Percentiles rank a stretch among this genome's conserved stretches.
These are phyloP conservation scores for Valencia hispanica DNA, from an alignment of 2,797 vertebrate genomes.

Conservation along the genomic window DNA sequence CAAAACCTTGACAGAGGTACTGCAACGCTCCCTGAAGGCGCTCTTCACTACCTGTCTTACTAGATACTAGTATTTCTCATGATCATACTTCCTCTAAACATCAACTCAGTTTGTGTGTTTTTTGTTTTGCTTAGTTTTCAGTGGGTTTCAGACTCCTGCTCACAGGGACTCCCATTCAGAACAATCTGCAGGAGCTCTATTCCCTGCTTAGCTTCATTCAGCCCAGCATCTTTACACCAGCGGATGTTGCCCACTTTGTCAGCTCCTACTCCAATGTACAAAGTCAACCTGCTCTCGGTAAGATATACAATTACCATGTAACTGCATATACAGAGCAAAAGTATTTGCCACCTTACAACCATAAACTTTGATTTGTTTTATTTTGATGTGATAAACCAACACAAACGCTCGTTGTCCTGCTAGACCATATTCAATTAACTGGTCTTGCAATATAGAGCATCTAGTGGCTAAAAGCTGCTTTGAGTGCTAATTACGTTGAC, in stretches of 20 bases:
- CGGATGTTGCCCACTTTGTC: slow-evolving; percentile 81
- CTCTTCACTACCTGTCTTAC: neutral
- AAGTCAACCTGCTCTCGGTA: slow-evolving; percentile 81
- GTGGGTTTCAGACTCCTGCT: slow-evolving; percentile 87
- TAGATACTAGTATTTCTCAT: neutral
- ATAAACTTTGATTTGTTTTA: neutral
- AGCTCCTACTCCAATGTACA: slow-evolving; percentile 79
- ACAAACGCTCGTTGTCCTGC: neutral
- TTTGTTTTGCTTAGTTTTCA: slow-evolving; percentile 81
- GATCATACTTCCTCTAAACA: no score
- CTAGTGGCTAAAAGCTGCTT: no score
- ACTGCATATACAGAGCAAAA: neutral
- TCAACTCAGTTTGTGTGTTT: neutral
- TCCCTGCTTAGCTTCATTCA: slow-evolving; percentile 91
- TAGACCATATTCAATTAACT: no score
- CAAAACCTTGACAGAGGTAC: slow-evolving; percentile 87
- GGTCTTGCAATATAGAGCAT: no score
- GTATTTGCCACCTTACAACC: neutral
- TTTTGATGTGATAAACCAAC: neutral
- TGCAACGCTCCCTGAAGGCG: neutral
- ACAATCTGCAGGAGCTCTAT: slow-evolving; percentile 91
- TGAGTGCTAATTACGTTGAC: no score
- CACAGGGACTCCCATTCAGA: slow-evolving; percentile 95
- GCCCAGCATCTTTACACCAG: slow-evolving; percentile 82
- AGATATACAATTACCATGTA: neutral